A percentile compares a stretch with the other conserved stretches of the same genome.
Conservation (phyloP, 1,140 invertebrate species). For the Pseudomyrmex gracilis region DNA sequence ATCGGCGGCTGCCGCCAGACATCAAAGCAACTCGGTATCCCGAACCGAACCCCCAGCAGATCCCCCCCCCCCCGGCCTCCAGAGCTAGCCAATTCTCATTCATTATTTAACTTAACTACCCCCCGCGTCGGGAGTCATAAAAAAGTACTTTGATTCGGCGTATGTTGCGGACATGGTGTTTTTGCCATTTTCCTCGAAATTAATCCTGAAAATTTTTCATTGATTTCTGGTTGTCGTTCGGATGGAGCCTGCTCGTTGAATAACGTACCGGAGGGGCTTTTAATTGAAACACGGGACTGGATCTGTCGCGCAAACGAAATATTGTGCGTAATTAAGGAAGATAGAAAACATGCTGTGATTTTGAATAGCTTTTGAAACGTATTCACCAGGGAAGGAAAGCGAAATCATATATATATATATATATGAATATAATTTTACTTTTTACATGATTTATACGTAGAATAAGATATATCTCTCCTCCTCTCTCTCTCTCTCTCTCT, state of each 20-base stretch:
- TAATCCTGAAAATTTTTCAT: slow-evolving; percentile 60
- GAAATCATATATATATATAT: no score
- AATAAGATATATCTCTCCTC: neutral
- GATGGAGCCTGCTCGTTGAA: slow-evolving; percentile 22
- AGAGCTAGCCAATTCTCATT: slow-evolving; percentile 65
- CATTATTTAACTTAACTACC: slow-evolving; percentile 74
- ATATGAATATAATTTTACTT: neutral
- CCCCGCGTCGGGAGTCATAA: slow-evolving; percentile 56
- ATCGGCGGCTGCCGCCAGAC: slow-evolving; percentile 74
- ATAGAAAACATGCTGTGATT: slow-evolving; percentile 7
- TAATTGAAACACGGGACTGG: slow-evolving; percentile 51
- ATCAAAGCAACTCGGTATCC: slow-evolving; percentile 72
- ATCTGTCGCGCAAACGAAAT: slow-evolving; percentile 39
- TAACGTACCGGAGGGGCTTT: slow-evolving; percentile 22
- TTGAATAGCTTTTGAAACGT: slow-evolving; percentile 39
- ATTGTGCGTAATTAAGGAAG: slow-evolving; percentile 48
- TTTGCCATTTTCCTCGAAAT: slow-evolving; percentile 57
- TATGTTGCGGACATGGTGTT: slow-evolving; percentile 49
- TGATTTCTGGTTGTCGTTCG: slow-evolving; percentile 48
- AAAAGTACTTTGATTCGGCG: slow-evolving; percentile 58
- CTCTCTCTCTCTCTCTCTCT: neutral
- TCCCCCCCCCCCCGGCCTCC: neutral
- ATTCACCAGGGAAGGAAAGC: slow-evolving; percentile 4
- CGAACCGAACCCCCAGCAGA: slow-evolving; percentile 49
- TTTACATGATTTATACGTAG: neutral